phyloP scores from a whole-genome alignment of 2,113 vertebrate species.

The Ibidorhyncha struthersii region DNA sequence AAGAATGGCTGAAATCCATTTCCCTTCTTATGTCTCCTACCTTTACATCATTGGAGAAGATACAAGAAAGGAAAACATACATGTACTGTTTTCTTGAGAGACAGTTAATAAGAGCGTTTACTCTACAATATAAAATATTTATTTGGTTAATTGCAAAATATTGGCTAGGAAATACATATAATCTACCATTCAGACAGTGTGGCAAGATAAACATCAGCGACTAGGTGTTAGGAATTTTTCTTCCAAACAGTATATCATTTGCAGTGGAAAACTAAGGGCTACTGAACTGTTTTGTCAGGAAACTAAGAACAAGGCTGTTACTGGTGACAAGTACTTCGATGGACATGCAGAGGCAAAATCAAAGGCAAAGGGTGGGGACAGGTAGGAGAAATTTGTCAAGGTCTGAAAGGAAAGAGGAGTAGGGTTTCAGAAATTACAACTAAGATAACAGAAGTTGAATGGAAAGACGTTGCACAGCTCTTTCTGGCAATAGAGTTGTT shows the following conservation, averaged over 20 bases:
- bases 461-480: background rate
- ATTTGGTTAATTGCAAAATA: background rate
- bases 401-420: background rate
- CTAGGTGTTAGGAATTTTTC: background rate
- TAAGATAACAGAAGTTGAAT: background rate
- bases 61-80: background rate
- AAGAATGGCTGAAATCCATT: background rate
- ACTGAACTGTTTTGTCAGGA: background rate
- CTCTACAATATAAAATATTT: background rate
- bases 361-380: background rate
- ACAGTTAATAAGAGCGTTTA: background rate
- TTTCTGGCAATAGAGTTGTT: background rate
- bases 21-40: background rate
- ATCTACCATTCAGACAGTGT: background rate
- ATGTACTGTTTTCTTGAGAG: background rate
- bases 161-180: background rate
- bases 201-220: background rate
- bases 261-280: background rate
- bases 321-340: background rate
- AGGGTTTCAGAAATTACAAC: background rate
- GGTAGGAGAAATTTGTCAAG: background rate
- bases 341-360: background rate
- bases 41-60: background rate
- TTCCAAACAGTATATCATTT: background rate
- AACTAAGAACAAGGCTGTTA: background rate